These are phyloP conservation scores for Clarias pachynema DNA, from an alignment of 2,797 vertebrate genomes.

Conservation along the genomic window DNA sequence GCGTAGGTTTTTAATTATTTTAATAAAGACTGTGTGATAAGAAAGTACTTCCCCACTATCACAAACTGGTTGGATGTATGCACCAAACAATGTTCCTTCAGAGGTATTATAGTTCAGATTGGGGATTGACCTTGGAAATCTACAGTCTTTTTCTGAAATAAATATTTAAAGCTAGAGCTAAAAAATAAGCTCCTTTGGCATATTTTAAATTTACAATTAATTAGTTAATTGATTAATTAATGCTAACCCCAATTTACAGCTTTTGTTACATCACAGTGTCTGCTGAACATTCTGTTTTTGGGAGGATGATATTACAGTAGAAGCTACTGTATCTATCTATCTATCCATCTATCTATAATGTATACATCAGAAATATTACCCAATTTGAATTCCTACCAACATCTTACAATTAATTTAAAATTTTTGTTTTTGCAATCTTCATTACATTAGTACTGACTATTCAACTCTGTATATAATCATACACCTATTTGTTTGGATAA, in stretches of 20 bases:
- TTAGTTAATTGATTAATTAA: not conserved
- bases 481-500: not conserved
- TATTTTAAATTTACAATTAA: not conserved
- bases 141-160: conserved; percentile 71
- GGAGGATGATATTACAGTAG: not conserved
- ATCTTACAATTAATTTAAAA: not conserved
- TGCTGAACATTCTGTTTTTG: not conserved
- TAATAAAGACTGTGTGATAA: not conserved
- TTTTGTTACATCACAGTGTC: not conserved
- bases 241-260: not conserved
- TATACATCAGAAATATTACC: too few relatives aligned
- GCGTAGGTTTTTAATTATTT: not conserved
- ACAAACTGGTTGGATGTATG: not conserved
- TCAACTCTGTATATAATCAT: not conserved
- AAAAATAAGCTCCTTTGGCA: not conserved
- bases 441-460: not conserved
- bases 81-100: conserved; percentile 62
- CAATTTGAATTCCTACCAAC: too few relatives aligned
- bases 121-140: not conserved
- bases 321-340: not conserved
- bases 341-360: not conserved
- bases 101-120: conserved; percentile 49
- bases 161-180: not conserved
- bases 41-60: conserved; percentile 68
- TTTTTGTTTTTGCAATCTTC: not conserved